phyloP scores from a whole-genome alignment of 2,888 invertebrate genomes.

The Apotomis capreana region DNA sequence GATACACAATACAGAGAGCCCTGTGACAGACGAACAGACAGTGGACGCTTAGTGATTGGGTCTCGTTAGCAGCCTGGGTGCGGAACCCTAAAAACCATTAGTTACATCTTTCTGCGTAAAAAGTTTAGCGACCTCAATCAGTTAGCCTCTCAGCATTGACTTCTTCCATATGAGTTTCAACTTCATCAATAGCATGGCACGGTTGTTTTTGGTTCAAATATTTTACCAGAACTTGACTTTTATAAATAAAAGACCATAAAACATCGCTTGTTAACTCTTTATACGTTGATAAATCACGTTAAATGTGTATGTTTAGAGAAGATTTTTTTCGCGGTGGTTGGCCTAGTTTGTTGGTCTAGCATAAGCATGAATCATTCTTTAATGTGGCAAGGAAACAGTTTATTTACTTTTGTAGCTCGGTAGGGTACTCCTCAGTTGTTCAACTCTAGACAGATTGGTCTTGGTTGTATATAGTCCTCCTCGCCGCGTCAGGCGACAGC shows the following conservation, averaged over 20 bases:
- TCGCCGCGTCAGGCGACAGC: too few relatives aligned
- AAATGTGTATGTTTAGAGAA: neutral
- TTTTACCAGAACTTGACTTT: neutral
- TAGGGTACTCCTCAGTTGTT: too few relatives aligned
- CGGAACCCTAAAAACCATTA: neutral
- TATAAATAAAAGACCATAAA: neutral
- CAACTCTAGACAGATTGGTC: too few relatives aligned
- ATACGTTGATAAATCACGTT: constrained; percentile 12
- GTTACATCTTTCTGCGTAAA: neutral
- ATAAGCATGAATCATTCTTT: constrained; percentile 8
- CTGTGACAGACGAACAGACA: too few relatives aligned
- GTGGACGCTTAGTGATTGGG: too few relatives aligned
- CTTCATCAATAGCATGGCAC: neutral
- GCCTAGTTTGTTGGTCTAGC: neutral
- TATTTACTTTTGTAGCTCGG: too few relatives aligned
- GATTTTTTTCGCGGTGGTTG: constrained; percentile 9
- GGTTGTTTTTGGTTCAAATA: too few relatives aligned
- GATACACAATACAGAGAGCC: too few relatives aligned
- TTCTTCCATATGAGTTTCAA: neutral
- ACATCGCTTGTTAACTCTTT: constrained; percentile 18
- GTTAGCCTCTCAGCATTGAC: neutral
- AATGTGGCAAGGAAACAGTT: neutral
- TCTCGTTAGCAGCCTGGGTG: too few relatives aligned
- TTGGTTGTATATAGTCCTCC: too few relatives aligned
- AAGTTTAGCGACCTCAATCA: constrained; percentile 7